Conservation (phyloP, 2,113 vertebrate genomes). For the Ptyas mucosa region DNA sequence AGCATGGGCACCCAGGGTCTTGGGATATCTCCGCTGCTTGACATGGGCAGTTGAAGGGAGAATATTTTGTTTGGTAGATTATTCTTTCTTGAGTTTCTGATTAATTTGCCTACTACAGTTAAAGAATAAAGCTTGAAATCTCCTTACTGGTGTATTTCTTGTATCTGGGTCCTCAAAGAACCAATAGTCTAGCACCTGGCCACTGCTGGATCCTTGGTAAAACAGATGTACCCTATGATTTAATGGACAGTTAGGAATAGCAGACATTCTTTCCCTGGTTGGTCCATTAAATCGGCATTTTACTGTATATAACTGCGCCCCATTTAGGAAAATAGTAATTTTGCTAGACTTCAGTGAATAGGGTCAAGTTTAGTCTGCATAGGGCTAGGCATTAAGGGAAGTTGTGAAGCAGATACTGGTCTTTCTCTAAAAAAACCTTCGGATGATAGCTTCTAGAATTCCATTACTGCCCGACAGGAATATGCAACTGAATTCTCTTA, state of each 20-base stretch:
- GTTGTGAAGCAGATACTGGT: background rate
- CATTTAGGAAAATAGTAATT: background rate
- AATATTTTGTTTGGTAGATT: background rate
- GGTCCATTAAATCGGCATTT: background rate
- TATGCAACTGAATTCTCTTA: background rate
- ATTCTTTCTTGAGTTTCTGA: background rate
- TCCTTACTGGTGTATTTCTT: background rate
- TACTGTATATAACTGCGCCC: background rate
- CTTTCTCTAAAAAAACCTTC: background rate
- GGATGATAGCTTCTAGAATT: background rate
- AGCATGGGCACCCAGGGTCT: background rate
- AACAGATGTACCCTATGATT: background rate
- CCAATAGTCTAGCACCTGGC: background rate
- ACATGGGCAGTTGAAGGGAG: background rate
- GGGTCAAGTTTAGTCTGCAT: no score
- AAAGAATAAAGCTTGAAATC: background rate
- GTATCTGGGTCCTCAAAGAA: background rate
- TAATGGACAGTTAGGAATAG: background rate
- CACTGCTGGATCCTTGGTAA: background rate
- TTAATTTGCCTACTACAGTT: background rate
- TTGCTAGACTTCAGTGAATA: background rate
- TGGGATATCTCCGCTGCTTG: background rate
- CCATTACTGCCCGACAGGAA: background rate
- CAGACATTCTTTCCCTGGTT: background rate
- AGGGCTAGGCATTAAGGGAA: background rate